Conservation (phyloP, 2,888 invertebrate genomes). For the Dimorphilus gyrociliatus region DNA sequence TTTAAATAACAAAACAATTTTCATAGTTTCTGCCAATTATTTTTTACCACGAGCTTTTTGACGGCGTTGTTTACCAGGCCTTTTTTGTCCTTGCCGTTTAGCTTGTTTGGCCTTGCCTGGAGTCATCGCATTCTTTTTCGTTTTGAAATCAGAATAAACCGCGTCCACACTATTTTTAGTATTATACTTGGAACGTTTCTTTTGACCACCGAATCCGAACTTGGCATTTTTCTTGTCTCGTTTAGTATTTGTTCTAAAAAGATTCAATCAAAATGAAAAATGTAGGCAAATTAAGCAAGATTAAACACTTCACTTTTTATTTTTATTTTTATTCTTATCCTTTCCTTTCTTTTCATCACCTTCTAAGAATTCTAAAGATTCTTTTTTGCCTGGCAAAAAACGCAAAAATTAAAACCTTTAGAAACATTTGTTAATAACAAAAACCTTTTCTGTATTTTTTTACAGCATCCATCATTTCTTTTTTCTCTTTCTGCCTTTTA, state of each 20-base stretch:
- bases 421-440: no score
- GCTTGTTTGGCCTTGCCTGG: conserved; percentile 3
- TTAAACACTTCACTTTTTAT: neutral
- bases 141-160: conserved; percentile 13
- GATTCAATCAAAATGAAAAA: neutral
- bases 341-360: neutral
- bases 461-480: conserved; percentile 72
- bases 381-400: no score
- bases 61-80: no score
- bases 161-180: conserved; percentile 55
- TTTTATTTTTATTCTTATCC: neutral
- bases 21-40: no score
- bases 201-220: conserved; percentile 89
- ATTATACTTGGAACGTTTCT: conserved; percentile 71
- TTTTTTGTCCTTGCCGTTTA: no score
- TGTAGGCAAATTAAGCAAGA: no score
- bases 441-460: conserved; percentile 57
- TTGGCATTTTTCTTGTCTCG: conserved; percentile 54
- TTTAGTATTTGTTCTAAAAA: conserved; percentile 26
- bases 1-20: no score
- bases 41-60: no score
- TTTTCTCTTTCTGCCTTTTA: conserved; percentile 74
- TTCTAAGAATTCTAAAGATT: no score
- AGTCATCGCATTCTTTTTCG: conserved; percentile 5
- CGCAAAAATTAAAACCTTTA: no score